These are phyloP conservation scores for Callosobruchus maculatus DNA, from an alignment of 2,888 invertebrate genomes.

Conservation along the genomic window DNA sequence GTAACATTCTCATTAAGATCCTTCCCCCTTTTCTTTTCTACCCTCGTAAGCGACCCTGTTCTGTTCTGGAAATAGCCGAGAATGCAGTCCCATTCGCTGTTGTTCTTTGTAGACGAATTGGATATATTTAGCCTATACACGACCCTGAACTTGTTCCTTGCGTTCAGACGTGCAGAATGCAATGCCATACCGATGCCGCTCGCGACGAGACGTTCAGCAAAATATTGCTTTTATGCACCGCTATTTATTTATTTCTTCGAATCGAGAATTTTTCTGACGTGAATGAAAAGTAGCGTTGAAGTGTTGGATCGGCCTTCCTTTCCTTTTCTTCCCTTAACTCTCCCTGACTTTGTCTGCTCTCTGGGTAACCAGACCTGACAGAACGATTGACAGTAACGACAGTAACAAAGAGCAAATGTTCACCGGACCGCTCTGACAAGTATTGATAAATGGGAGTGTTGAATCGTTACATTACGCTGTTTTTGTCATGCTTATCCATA, in stretches of 20 bases:
- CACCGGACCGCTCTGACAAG: no score
- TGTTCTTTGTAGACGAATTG: constrained; percentile 13
- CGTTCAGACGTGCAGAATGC: not conserved
- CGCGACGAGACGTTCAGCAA: not conserved
- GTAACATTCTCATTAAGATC: no score
- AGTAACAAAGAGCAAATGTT: no score
- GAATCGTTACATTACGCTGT: no score
- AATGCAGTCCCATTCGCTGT: not conserved
- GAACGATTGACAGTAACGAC: no score
- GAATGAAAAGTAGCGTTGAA: not conserved
- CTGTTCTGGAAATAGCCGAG: not conserved
- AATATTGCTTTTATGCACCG: not conserved
- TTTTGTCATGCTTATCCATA: no score
- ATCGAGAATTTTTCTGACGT: not conserved
- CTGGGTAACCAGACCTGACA: no score
- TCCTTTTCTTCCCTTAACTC: no score
- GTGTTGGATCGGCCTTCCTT: no score
- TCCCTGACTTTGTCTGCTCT: no score
- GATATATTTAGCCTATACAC: constrained; percentile 22
- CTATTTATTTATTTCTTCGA: not conserved
- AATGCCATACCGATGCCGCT: not conserved
- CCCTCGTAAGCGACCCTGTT: not conserved
- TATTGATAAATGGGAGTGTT: no score
- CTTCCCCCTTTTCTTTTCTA: not conserved
- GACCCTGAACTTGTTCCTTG: constrained; percentile 25